phyloP scores from a whole-genome alignment of 2,113 vertebrate species.

The Lynx canadensis region DNA sequence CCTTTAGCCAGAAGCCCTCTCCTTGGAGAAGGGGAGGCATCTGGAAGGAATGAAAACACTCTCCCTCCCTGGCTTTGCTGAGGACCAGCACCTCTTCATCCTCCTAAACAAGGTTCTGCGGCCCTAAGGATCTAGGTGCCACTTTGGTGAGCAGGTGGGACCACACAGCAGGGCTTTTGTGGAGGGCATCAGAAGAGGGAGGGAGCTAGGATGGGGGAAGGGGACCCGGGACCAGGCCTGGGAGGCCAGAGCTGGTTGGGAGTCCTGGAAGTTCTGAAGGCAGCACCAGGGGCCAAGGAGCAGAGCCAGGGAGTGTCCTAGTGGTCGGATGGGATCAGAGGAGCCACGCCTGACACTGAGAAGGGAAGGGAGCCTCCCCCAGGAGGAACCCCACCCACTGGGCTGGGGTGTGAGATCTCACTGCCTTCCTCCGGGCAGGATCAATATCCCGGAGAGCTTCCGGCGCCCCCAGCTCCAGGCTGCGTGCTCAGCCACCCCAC shows the following conservation, averaged over 20 bases:
- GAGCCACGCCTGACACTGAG: not conserved
- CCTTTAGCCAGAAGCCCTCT: not conserved
- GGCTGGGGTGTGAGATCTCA: not conserved
- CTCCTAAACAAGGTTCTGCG: not conserved
- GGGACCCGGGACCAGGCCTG: not conserved
- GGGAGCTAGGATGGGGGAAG: not conserved
- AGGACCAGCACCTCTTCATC: not conserved
- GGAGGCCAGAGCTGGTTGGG: not conserved
- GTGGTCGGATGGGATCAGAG: not conserved
- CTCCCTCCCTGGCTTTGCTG: not conserved
- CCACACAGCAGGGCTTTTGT: not conserved
- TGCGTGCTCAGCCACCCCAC: not conserved
- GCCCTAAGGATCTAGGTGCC: not conserved
- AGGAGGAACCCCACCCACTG: too few relatives aligned
- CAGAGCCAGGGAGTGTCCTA: fast-evolving
- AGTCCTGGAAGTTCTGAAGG: not conserved
- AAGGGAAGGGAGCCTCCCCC: too few relatives aligned
- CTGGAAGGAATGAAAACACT: not conserved
- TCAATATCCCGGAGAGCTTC: not conserved
- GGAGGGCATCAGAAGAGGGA: not conserved
- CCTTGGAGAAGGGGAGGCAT: not conserved
- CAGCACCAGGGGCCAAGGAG: not conserved
- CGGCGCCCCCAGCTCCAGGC: not conserved
- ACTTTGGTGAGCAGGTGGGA: not conserved
- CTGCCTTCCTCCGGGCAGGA: not conserved